phyloP scores from a whole-genome alignment of 2,888 invertebrate species.

The Coronaproctus castanopsis region DNA sequence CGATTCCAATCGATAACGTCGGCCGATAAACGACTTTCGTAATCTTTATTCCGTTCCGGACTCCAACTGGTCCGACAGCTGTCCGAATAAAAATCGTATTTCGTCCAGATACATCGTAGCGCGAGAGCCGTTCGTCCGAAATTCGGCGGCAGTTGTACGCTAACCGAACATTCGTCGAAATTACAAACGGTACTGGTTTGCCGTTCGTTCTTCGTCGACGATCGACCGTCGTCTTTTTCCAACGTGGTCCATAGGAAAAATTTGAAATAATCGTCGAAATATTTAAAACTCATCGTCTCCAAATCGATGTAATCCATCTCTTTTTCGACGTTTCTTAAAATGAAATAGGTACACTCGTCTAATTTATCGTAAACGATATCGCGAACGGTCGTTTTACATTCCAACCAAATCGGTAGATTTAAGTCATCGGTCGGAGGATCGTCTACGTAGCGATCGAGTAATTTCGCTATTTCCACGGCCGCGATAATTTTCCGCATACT shows the following conservation, averaged over 20 bases:
- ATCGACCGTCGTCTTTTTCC: not conserved
- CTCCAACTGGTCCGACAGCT: conserved; percentile 25
- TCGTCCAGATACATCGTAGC: conserved; percentile 34
- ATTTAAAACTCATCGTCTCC: conserved; percentile 4
- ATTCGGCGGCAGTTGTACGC: conserved; percentile 34
- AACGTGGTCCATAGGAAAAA: conserved; percentile 6
- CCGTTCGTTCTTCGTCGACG: not conserved
- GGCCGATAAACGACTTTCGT: too few relatives aligned
- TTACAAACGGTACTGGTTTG: conserved; percentile 27
- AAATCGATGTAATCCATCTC: conserved; percentile 7
- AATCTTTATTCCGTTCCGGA: conserved; percentile 20
- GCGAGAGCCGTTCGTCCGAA: conserved; percentile 34
- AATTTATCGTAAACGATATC: conserved; percentile 6
- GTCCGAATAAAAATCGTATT: conserved; percentile 40
- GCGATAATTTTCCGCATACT: not conserved
- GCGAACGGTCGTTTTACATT: conserved; percentile 5
- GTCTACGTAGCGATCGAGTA: not conserved
- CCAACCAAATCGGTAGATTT: not conserved
- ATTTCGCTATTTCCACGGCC: not conserved
- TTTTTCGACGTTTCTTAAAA: conserved; percentile 8
- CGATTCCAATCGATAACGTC: conserved; percentile 4
- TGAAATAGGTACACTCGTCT: conserved; percentile 1
- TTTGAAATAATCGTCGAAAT: not conserved
- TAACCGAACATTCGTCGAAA: conserved; percentile 34
- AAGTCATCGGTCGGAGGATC: not conserved